Conservation (phyloP, 2,797 vertebrate genomes). For the Yasuhikotakia modesta region DNA sequence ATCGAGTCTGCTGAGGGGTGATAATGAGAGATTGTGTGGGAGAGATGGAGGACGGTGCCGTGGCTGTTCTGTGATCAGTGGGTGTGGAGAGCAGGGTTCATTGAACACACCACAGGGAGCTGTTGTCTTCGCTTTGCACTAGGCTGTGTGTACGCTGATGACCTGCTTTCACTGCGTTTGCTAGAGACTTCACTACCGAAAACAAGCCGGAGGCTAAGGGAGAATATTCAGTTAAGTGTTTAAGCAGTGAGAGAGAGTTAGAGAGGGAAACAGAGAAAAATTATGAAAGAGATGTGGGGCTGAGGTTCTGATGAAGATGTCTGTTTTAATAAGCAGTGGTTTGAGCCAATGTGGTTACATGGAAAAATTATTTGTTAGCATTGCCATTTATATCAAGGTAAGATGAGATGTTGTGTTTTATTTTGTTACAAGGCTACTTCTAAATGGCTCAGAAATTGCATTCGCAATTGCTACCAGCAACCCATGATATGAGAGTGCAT, state of each 20-base stretch:
- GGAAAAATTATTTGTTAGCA: neutral
- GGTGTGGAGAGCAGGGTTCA: conserved; percentile 49
- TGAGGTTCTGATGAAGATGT: neutral
- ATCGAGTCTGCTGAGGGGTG: conserved; percentile 45
- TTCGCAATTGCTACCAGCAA: too few species aligned
- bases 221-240: neutral
- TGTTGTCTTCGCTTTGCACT: conserved; percentile 25
- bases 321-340: neutral
- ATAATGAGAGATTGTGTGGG: conserved; percentile 54
- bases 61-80: conserved; percentile 42
- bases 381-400: neutral
- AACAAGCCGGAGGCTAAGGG: conserved; percentile 23
- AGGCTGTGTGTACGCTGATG: conserved; percentile 14
- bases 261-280: neutral
- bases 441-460: too few species aligned
- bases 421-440: neutral
- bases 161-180: conserved; percentile 12
- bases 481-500: too few species aligned
- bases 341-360: neutral
- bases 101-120: conserved; percentile 37
- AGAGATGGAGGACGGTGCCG: conserved; percentile 34
- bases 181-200: conserved; percentile 21
- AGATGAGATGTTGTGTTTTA: neutral
- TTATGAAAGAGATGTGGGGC: neutral
- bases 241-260: neutral